Evolutionary conservation across 2,113 vertebrate species (phyloP).

Genomic region (Laticauda colubrina): DNA sequence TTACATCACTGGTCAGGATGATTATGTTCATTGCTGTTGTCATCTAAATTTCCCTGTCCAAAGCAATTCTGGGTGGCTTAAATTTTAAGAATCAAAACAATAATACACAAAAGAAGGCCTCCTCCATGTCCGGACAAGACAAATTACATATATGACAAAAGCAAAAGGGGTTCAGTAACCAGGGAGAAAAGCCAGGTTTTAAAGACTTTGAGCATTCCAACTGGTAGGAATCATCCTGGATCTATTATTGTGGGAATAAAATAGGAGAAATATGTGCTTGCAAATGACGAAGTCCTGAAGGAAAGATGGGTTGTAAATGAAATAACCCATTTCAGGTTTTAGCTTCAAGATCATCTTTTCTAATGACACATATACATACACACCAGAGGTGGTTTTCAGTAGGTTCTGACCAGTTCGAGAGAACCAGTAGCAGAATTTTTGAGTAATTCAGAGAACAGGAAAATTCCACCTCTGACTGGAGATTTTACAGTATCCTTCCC

Average conservation of each 20-base stretch:
- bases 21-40: neutral
- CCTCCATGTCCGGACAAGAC: neutral
- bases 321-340: neutral
- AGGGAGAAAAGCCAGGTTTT: neutral
- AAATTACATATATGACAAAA: neutral
- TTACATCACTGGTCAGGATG: neutral
- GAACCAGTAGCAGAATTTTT: too few relatives aligned
- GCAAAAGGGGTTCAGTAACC: neutral
- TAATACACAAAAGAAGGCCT: neutral
- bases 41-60: neutral
- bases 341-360: neutral
- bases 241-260: neutral
- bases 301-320: neutral
- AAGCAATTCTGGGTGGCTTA: neutral
- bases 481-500: too few relatives aligned
- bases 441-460: too few relatives aligned
- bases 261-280: neutral
- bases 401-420: too few relatives aligned
- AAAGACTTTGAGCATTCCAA: neutral
- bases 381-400: too few relatives aligned
- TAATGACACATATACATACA: neutral
- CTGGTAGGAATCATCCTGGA: neutral
- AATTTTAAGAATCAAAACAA: neutral
- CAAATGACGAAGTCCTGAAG: neutral
- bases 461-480: too few relatives aligned